phyloP scores from a whole-genome alignment of 1,140 invertebrate species.

The Akabosia matsudoensis region DNA sequence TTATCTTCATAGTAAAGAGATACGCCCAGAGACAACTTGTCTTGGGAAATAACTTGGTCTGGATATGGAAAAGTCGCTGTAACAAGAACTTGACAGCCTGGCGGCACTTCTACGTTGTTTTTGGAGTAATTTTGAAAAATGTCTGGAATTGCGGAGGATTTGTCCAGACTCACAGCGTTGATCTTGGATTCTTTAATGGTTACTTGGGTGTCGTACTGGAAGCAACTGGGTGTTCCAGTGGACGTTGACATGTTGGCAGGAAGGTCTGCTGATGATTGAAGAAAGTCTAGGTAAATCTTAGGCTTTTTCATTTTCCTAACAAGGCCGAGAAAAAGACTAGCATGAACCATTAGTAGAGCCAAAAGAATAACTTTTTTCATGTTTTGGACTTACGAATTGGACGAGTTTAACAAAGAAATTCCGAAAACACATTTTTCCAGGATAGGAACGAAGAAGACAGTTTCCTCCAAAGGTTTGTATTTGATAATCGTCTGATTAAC shows the following conservation, averaged over 20 bases:
- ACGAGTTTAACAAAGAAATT: background rate
- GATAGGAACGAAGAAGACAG: background rate
- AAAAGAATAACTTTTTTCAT: no score
- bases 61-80: background rate
- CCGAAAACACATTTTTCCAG: conserved; percentile 6
- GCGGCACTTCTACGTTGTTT: background rate
- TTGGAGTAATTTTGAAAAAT: background rate
- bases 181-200: background rate
- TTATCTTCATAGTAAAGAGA: background rate
- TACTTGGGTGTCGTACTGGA: background rate
- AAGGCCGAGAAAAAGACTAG: background rate
- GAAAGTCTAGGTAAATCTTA: background rate
- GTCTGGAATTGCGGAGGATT: background rate
- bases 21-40: background rate
- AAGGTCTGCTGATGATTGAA: background rate
- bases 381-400: background rate
- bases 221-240: background rate
- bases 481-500: background rate
- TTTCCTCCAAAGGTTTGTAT: background rate
- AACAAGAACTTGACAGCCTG: background rate
- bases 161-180: background rate
- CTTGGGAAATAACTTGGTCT: background rate
- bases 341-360: no score
- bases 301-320: background rate
- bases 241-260: background rate